Percentiles rank a stretch among this genome's conserved stretches.
Evolutionary conservation across 1,140 invertebrate genomes (phyloP).

Genomic region (Stegodyphus dumicola): DNA sequence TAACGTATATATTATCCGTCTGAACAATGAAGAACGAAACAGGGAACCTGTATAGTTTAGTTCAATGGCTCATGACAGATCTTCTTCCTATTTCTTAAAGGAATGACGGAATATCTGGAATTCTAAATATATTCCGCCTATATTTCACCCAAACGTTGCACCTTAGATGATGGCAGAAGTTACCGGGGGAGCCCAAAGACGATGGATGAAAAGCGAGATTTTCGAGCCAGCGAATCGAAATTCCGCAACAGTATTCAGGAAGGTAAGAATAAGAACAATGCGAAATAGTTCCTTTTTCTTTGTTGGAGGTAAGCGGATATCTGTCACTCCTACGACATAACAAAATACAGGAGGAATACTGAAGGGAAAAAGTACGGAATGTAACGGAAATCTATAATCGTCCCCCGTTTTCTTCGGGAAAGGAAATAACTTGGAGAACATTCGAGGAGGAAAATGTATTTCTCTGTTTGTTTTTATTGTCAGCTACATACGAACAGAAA

Average conservation of each 20-base stretch:
- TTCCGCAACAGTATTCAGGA: background rate
- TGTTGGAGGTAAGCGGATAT: background rate
- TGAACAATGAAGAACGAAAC: too few species aligned
- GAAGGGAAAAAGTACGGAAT: background rate
- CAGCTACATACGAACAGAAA: background rate
- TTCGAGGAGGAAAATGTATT: background rate
- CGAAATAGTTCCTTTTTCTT: background rate
- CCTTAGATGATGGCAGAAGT: too few species aligned
- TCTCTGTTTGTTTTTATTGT: background rate
- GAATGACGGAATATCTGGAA: too few species aligned
- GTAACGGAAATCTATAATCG: constrained; percentile 18
- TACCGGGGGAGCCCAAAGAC: too few species aligned
- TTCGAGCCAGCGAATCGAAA: too few species aligned
- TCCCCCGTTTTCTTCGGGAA: constrained; percentile 3
- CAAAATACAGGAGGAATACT: background rate
- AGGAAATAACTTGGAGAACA: constrained; percentile 8
- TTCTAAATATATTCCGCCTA: too few species aligned
- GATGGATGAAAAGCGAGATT: too few species aligned
- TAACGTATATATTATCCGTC: too few species aligned
- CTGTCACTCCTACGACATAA: background rate
- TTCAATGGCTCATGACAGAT: too few species aligned
- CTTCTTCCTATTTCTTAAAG: too few species aligned
- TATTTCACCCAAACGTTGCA: too few species aligned
- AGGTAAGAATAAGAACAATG: background rate
- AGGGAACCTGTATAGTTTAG: too few species aligned